Percentiles rank a stretch among this genome's conserved stretches.
phyloP scores from a whole-genome alignment of 1,140 invertebrate species.

The Pissodes strobi region DNA sequence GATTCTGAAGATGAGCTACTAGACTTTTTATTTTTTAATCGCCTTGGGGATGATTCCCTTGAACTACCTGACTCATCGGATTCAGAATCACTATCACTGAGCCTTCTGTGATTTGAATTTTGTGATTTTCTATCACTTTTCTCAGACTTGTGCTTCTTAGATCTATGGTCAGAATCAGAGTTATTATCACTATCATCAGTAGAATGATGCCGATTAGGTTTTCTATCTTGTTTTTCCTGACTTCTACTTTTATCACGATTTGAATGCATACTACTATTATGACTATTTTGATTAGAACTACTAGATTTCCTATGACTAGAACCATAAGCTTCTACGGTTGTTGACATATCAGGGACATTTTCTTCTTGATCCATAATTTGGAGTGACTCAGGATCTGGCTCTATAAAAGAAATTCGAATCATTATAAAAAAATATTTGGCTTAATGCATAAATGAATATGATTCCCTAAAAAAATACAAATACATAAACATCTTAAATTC shows the following conservation, averaged over 20 bases:
- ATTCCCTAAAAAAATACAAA: too few relatives aligned
- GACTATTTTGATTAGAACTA: too few relatives aligned
- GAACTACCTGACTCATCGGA: not conserved
- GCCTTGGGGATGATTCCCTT: not conserved
- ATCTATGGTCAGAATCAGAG: constrained; percentile 37
- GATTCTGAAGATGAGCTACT: constrained; percentile 5
- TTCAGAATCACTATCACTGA: not conserved
- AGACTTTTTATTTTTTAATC: constrained; percentile 1
- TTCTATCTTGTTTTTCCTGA: constrained; percentile 5
- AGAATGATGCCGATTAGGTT: constrained; percentile 5
- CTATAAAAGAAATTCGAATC: not conserved
- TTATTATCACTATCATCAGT: constrained; percentile 5
- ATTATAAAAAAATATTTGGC: not conserved
- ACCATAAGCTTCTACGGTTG: too few relatives aligned
- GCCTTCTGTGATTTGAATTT: constrained; percentile 2
- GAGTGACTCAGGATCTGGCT: constrained; percentile 9
- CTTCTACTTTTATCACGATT: not conserved
- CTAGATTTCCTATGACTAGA: too few relatives aligned
- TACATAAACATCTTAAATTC: too few relatives aligned
- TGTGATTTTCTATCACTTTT: not conserved
- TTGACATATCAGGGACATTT: too few relatives aligned
- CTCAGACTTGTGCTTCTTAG: constrained; percentile 32
- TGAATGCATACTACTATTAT: too few relatives aligned
- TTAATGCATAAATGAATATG: not conserved
- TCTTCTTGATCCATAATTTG: constrained; percentile 6